Conservation (phyloP, 2,888 invertebrate species). For the Hartigia nigra region DNA sequence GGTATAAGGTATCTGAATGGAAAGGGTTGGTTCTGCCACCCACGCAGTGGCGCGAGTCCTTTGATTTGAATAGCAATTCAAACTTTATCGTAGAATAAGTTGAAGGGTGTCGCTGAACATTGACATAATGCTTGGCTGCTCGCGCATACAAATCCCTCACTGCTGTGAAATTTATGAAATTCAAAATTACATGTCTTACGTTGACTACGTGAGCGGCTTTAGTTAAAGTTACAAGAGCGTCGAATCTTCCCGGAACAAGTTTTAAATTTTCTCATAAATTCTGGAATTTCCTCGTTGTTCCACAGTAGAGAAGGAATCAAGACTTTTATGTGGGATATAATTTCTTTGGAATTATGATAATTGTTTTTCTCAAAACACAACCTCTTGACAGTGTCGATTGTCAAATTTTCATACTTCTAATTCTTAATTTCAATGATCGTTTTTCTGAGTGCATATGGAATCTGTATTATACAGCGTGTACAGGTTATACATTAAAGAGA, state of each 20-base stretch:
- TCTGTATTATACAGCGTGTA: not conserved
- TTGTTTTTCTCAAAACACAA: constrained; percentile 53
- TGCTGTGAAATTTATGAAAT: constrained; percentile 30
- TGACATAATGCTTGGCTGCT: constrained; percentile 52
- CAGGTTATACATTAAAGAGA: not conserved
- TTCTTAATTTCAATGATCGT: not conserved
- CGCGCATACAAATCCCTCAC: constrained; percentile 43
- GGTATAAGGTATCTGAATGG: not conserved
- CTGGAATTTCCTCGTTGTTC: constrained; percentile 23
- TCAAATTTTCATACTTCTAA: not conserved
- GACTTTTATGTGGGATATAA: constrained; percentile 50
- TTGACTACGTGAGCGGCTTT: constrained; percentile 47
- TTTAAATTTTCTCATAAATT: constrained; percentile 52
- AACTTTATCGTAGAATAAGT: constrained; percentile 35
- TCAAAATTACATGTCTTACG: constrained; percentile 5
- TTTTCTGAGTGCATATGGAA: not conserved
- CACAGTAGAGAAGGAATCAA: constrained; percentile 26
- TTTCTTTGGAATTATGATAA: constrained; percentile 63
- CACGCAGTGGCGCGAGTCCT: constrained; percentile 9
- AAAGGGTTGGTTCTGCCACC: constrained; percentile 6
- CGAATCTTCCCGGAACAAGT: constrained; percentile 48
- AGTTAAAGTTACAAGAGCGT: constrained; percentile 31
- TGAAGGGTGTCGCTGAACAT: constrained; percentile 29
- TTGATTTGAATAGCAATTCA: constrained; percentile 24
- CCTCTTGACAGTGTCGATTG: constrained; percentile 8